Evolutionary conservation across 2,113 vertebrate species (phyloP), one percentile per base, ranked within the genome.

Genomic region (Lophura nycthemera): DNA sequence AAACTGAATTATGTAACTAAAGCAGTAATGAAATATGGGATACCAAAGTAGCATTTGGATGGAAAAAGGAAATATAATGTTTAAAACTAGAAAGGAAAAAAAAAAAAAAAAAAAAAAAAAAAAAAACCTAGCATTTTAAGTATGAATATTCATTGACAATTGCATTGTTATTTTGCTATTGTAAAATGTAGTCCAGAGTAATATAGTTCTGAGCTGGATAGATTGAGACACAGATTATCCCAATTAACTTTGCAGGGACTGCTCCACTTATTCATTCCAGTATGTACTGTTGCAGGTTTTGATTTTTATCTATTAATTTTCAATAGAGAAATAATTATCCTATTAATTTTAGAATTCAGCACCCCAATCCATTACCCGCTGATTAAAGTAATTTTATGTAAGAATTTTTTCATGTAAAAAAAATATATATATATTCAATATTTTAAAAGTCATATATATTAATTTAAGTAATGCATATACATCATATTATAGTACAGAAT

Each of bases 351-450:
- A 10, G 80, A 73, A 9, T 19, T 76, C 59, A 66, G 6, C 7
- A 65, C 32, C 16, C 0, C 4, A 61, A 71, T 22, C 1, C 2
- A 48, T 66, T 74, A 3, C 21, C 3, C 10, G 11, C 4, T 40
- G 9, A 47, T 65, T 34, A 57, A 87, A 70, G 0, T 4, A 0
- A 2, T 7, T 32, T 84, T 64, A 22, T 42, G 11, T 22, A 4
- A 42, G 67, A 13, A 48, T 57, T 36, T 69, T 6, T 70, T 69
- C 5, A 38, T 52, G 21, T 21, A 10, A 38, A 60, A 6, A 38
- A 38, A 52, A 19, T n/a, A n/a, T n/a, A 3, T 36, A 83, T 60
- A 2, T 71, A 5, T 24, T 18, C 57, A 11, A 17, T 69, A 43
- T 86, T 60, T 74, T 38, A 42, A 5, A 34, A 2, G 11, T 64